A percentile compares a stretch with the other conserved stretches of the same genome.
phyloP scores from a whole-genome alignment of 2,888 invertebrate species.

The Drosophila mercatorum region DNA sequence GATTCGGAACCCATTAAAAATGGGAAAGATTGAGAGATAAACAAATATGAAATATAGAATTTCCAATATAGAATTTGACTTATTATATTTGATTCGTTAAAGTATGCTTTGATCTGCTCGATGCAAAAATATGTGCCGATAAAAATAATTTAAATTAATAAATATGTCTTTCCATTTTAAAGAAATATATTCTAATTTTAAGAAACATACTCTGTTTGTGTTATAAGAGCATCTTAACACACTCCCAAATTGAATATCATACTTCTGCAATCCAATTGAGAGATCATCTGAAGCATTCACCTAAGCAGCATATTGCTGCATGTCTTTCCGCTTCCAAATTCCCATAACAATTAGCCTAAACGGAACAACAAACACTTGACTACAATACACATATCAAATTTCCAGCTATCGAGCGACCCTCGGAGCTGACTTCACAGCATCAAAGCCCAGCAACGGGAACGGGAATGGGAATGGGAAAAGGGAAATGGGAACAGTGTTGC shows the following conservation, averaged over 20 bases:
- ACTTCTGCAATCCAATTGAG: slow-evolving; percentile 39
- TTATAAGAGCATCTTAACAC: neutral
- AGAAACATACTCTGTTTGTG: neutral
- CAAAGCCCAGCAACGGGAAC: slow-evolving; percentile 13
- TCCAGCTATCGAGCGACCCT: slow-evolving; percentile 56
- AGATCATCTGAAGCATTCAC: slow-evolving; percentile 33
- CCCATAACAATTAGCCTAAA: slow-evolving; percentile 81
- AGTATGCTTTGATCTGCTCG: too few relatives aligned
- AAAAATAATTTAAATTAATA: too few relatives aligned
- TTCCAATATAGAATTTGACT: too few relatives aligned
- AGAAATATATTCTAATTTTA: too few relatives aligned
- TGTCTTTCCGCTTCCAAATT: slow-evolving; percentile 59
- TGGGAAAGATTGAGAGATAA: too few relatives aligned
- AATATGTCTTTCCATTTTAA: too few relatives aligned
- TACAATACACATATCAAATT: slow-evolving; percentile 76
- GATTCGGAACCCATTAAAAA: too few relatives aligned
- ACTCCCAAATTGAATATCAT: neutral
- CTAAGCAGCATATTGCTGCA: slow-evolving; percentile 13
- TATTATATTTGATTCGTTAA: too few relatives aligned
- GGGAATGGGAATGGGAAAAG: slow-evolving; percentile 16
- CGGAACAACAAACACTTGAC: slow-evolving; percentile 80
- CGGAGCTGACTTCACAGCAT: slow-evolving; percentile 31
- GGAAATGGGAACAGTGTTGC: slow-evolving; percentile 45
- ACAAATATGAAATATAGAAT: too few relatives aligned
- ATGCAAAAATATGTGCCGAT: too few relatives aligned